Conservation (phyloP, 2,888 invertebrate genomes). For the Panorpa germanica region DNA sequence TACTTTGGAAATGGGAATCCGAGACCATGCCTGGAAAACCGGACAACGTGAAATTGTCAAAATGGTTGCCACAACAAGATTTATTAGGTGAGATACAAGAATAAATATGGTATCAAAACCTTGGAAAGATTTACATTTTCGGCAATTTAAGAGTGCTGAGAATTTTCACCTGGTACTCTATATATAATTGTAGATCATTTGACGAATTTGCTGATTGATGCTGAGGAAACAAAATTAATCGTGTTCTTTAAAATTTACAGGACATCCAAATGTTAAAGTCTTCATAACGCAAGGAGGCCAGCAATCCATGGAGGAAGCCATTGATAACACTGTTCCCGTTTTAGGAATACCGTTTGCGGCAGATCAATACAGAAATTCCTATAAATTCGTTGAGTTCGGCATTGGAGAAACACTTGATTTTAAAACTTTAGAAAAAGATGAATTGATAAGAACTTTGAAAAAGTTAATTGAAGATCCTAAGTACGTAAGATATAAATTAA, state of each 20-base stretch:
- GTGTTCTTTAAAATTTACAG: too few relatives aligned
- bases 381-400: conserved; percentile 13
- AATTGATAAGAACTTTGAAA: conserved; percentile 16
- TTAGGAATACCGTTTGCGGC: conserved; percentile 23
- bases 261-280: conserved; percentile 27
- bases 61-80: conserved; percentile 9
- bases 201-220: too few relatives aligned
- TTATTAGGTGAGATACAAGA: too few relatives aligned
- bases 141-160: too few relatives aligned
- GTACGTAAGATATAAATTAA: neutral
- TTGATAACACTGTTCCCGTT: conserved; percentile 22
- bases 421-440: conserved; percentile 16
- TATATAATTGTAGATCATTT: too few relatives aligned
- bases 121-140: too few relatives aligned
- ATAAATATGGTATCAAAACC: too few relatives aligned
- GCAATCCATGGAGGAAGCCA: conserved; percentile 25
- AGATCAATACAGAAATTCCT: conserved; percentile 23
- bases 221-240: too few relatives aligned
- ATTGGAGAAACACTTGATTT: conserved; percentile 20
- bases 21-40: conserved; percentile 3
- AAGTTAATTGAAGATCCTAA: neutral
- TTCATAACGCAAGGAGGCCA: conserved; percentile 28
- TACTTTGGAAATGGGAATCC: conserved; percentile 8
- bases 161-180: too few relatives aligned
- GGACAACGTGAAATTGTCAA: conserved; percentile 3